Evolutionary conservation across 2,797 vertebrate species (phyloP), one percentile per base, ranked within the genome.

Genomic region (Sebastolobus altivelis): DNA sequence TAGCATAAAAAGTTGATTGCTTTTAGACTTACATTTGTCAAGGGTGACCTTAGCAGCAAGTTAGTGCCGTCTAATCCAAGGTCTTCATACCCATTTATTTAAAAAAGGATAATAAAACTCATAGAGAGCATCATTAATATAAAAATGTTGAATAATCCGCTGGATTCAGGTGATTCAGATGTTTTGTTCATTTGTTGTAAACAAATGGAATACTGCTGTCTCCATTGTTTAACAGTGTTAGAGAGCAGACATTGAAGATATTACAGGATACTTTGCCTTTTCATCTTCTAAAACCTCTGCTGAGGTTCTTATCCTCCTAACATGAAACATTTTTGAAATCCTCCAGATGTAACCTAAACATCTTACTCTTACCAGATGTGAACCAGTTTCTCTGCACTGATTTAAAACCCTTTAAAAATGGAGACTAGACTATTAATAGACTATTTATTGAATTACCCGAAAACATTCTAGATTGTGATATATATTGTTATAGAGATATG

Each of bases 301-400:
- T 66, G 38, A 75, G 35, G 55, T 73, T 68, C 58, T 75, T 68
- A 75, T 84, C 77, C 38, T 60, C 4, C 27, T 38, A 74, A 84
- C 70, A 78, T 89, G 56, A 85, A 85, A 84, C 80, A 66, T 83
- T 82, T 83, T 72, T 85, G 29, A 85, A 80, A 77, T 66, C 60
- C 52, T 81, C 68, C 82, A 89, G 75, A 85, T 89, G 82, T 80
- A 83, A 77, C 76, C 69, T 63, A 80, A 85, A 82, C 71, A 81
- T 77, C 58, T 61, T 77, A 22, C 12, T 73, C 40, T 65, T n/a
- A 49, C 72, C 81, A 88, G 75, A 88, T 79, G 70, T 82, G 72
- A 66, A 60, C 40, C 55, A 43, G 16, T 31, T 69, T 60, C 40
- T 81, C 49, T 54, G 46, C 46, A 49, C 18, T 49, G 46, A 49